A percentile compares a stretch with the other conserved stretches of the same genome.
These are phyloP conservation scores for Anisognathus igniventris DNA, from an alignment of 2,797 vertebrate genomes.

Conservation along the genomic window DNA sequence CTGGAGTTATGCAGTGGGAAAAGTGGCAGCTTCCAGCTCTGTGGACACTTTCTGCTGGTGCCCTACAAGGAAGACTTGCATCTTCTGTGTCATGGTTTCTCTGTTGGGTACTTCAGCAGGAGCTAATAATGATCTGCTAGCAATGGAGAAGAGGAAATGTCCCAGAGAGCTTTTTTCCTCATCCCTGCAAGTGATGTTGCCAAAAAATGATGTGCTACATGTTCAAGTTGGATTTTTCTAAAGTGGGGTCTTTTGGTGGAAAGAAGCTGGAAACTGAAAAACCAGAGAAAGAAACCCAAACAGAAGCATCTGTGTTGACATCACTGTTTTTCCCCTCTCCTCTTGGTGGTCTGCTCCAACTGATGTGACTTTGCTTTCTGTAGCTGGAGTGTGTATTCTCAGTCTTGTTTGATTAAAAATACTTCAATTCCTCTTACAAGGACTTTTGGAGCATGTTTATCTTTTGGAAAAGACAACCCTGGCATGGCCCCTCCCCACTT, in stretches of 20 bases:
- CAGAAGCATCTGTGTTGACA: neutral
- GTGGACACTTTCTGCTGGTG: neutral
- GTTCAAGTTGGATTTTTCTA: neutral
- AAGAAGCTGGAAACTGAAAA: neutral
- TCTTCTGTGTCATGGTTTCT: neutral
- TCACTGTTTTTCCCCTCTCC: neutral
- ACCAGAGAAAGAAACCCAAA: constrained; percentile 1
- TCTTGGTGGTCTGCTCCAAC: neutral
- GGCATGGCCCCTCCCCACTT: neutral
- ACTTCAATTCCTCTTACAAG: neutral
- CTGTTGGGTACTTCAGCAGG: neutral
- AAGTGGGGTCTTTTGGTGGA: neutral
- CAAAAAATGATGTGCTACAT: rapidly evolving
- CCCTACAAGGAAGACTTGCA: neutral
- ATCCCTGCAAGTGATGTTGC: neutral
- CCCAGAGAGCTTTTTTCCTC: neutral
- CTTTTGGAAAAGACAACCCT: neutral
- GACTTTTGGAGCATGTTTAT: neutral
- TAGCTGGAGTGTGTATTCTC: neutral
- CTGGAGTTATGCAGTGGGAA: neutral
- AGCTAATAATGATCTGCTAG: neutral
- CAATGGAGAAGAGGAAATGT: neutral
- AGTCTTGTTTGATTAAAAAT: constrained; percentile 39
- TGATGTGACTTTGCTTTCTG: neutral
- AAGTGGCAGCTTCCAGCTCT: neutral